Base-by-base conservation (phyloP, 64 coral and sea anemone species). In the Montipora sp. region DNA sequence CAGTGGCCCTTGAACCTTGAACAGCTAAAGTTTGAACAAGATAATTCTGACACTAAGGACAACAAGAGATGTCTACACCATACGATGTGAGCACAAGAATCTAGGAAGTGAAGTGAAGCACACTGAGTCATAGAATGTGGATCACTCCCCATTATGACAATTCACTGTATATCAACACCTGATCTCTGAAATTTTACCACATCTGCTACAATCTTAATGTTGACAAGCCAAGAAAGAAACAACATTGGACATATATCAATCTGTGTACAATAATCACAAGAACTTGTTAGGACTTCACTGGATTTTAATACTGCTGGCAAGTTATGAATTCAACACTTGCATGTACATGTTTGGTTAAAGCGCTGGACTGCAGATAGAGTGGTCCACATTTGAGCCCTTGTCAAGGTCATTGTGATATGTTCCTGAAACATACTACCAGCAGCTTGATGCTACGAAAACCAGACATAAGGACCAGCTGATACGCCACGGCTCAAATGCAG, bases 181-280 rank as follows among this genome's bases (percentile, higher is more conserved):
- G 53, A 57, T 57, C 53, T 27, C 0, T 27, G 27, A 1, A 76
- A 76, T 76, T 36, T 76, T 76, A 76, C 73, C 73, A 76, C 73
- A 76, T 76, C 73, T 76, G 73, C 73, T 76, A 46, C 21, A 76
- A 76, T 76, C 21, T 23, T 76, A 36, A 76, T 76, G 73, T 76
- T 76, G 73, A 76, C 73, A 76, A 76, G 73, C 73, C 73, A 76
- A 76, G 73, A 76, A 76, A 76, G 73, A 76, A 47, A 76, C 73
- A 44, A 44, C 73, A 7, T 76, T 76, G 73, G 4, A 76, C 73
- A 76, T 76, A 55, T 55, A 55, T 55, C 51, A 55, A 55, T 55
- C 51, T 55, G 6, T 55, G 9, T 55, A 55, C 51, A 55, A 10
- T 55, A 55, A 55, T 55, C 73, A 76, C 73, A 76, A 27, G 27